Conservation (phyloP, 2,113 vertebrate species). For the Phalacrocorax brasilianus region DNA sequence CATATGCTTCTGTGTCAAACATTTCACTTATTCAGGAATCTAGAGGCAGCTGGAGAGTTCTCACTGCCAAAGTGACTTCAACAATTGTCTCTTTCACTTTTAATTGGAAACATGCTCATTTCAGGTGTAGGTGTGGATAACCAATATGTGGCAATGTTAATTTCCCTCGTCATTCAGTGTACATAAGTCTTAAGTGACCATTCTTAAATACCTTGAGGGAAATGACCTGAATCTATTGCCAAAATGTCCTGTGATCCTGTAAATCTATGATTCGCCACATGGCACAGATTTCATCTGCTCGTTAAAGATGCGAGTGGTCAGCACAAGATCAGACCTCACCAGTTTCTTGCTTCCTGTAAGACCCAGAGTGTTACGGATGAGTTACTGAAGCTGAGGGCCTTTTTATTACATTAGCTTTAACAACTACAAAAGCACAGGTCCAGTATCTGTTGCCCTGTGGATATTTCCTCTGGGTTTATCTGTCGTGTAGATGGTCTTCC, state of each 20-base stretch:
- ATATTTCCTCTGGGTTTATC: background rate
- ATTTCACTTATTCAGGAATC: constrained; percentile 74
- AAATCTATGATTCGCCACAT: background rate
- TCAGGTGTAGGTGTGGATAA: constrained; percentile 37
- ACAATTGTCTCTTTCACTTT: constrained; percentile 65
- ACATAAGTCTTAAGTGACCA: background rate
- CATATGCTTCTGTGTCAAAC: constrained; percentile 78
- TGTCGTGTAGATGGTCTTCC: background rate
- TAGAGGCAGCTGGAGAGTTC: constrained; percentile 65
- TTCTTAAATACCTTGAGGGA: background rate
- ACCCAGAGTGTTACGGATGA: background rate
- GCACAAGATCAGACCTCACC: background rate
- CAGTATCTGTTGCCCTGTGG: background rate
- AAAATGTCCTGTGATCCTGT: background rate
- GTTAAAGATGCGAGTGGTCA: background rate
- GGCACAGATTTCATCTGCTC: background rate
- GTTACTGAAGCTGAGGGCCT: background rate
- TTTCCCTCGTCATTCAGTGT: background rate
- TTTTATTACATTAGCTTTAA: background rate
- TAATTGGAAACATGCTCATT: constrained; percentile 49
- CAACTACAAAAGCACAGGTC: background rate
- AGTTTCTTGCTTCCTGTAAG: background rate
- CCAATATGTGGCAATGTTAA: background rate
- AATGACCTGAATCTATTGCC: background rate
- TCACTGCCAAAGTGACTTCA: constrained; percentile 57